phyloP scores from a whole-genome alignment of 2,113 vertebrate genomes.

The Melanostigma gelatinosum region DNA sequence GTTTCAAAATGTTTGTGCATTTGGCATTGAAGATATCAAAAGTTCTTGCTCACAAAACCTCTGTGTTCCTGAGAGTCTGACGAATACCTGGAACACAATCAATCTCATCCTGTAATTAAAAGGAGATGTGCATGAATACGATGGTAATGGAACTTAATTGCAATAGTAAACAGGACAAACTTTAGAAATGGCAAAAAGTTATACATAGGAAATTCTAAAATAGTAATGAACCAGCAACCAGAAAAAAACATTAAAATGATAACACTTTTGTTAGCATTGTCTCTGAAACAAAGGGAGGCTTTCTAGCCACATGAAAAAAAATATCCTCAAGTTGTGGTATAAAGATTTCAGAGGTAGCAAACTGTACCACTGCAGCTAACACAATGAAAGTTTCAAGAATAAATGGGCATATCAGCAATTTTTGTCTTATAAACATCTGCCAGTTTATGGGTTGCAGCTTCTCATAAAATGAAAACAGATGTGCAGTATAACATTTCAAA shows the following conservation, averaged over 20 bases:
- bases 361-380: slow-evolving; percentile 69
- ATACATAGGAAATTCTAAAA: slow-evolving; percentile 37
- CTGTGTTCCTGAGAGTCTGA: slow-evolving; percentile 66
- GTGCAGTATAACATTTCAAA: slow-evolving; percentile 64
- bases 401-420: slow-evolving; percentile 51
- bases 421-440: slow-evolving; percentile 36
- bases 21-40: slow-evolving; percentile 44
- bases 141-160: slow-evolving; percentile 66
- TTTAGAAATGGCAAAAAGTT: slow-evolving; percentile 32
- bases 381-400: slow-evolving; percentile 53
- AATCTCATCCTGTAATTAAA: slow-evolving; percentile 31
- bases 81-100: slow-evolving; percentile 31
- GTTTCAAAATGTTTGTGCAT: slow-evolving; percentile 46
- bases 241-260: slow-evolving; percentile 8
- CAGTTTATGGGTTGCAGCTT: slow-evolving; percentile 58
- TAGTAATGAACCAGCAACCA: slow-evolving; percentile 39
- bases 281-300: slow-evolving; percentile 35
- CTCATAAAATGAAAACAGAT: slow-evolving; percentile 59
- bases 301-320: slow-evolving; percentile 40
- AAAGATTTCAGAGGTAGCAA: slow-evolving; percentile 52
- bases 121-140: slow-evolving; percentile 29
- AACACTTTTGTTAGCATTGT: slow-evolving; percentile 1
- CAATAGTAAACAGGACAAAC: slow-evolving; percentile 46
- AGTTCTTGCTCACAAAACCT: slow-evolving; percentile 33
- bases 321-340: slow-evolving; percentile 26